phyloP scores from a whole-genome alignment of 2,888 invertebrate species.

The Palloptera scutellata region DNA sequence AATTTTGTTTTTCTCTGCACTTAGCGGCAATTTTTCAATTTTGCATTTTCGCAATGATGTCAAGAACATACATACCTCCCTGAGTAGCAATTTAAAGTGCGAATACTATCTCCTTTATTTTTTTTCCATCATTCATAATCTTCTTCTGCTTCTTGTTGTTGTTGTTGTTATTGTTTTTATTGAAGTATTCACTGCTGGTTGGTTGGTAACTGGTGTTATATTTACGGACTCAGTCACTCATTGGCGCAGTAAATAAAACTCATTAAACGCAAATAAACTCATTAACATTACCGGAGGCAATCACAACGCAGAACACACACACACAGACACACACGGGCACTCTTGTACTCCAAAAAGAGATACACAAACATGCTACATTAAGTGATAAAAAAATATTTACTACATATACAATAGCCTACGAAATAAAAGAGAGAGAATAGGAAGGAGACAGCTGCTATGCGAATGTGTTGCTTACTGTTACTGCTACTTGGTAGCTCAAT shows the following conservation, averaged over 20 bases:
- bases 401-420: neutral
- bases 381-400: too few species aligned
- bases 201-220: too few species aligned
- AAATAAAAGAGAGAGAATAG: neutral
- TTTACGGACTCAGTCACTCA: neutral
- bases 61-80: slow-evolving; percentile 15
- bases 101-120: neutral
- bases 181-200: too few species aligned
- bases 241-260: slow-evolving; percentile 16
- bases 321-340: neutral
- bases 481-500: neutral
- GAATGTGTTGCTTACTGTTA: slow-evolving; percentile 5
- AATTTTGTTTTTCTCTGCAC: too few species aligned
- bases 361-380: too few species aligned
- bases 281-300: slow-evolving; percentile 5
- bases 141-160: too few species aligned
- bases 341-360: neutral
- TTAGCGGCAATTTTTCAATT: neutral
- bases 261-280: slow-evolving; percentile 23
- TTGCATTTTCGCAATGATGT: slow-evolving; percentile 16
- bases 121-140: too few species aligned
- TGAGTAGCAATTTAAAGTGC: slow-evolving; percentile 12
- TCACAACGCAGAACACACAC: neutral
- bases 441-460: neutral
- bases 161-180: too few species aligned